A percentile compares a stretch with the other conserved stretches of the same genome.
phyloP scores from a whole-genome alignment of 2,888 invertebrate genomes.

The Lasioglossum villosulum region DNA sequence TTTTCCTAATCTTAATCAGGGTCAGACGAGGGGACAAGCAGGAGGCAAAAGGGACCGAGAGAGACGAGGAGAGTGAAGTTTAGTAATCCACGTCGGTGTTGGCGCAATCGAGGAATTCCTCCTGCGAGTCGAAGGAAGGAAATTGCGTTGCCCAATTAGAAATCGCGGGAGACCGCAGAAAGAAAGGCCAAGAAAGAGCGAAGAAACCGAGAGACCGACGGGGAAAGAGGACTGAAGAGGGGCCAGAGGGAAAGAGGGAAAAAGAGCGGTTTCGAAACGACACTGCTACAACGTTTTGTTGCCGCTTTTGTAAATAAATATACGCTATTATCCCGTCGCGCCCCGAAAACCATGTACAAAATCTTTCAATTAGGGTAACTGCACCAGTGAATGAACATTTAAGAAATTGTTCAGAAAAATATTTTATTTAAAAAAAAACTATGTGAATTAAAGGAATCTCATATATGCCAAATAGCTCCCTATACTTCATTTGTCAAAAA shows the following conservation, averaged over 20 bases:
- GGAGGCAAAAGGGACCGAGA: slow-evolving; percentile 2
- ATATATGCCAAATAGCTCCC: no score
- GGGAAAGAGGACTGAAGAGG: slow-evolving; percentile 21
- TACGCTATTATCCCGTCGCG: background rate
- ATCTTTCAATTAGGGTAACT: background rate
- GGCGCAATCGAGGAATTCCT: slow-evolving; percentile 68
- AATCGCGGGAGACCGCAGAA: slow-evolving; percentile 72
- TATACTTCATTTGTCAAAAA: no score
- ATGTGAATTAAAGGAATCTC: no score
- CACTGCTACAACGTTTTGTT: background rate
- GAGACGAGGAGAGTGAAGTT: slow-evolving; percentile 40
- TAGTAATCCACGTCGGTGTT: slow-evolving; percentile 45
- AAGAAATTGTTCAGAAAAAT: no score
- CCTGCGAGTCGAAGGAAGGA: slow-evolving; percentile 70
- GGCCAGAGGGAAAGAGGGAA: background rate
- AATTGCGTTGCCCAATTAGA: slow-evolving; percentile 74
- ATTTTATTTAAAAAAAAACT: no score
- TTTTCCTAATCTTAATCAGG: background rate
- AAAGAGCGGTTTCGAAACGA: slow-evolving; percentile 46
- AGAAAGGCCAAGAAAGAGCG: slow-evolving; percentile 60
- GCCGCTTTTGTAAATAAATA: slow-evolving; percentile 10
- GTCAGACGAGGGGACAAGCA: background rate
- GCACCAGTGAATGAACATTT: no score
- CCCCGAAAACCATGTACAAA: background rate
- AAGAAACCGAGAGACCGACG: slow-evolving; percentile 18